Percentiles rank a stretch among this genome's conserved stretches.
These are phyloP conservation scores for Passer montanus DNA, from an alignment of 2,113 vertebrate genomes.

Conservation along the genomic window DNA sequence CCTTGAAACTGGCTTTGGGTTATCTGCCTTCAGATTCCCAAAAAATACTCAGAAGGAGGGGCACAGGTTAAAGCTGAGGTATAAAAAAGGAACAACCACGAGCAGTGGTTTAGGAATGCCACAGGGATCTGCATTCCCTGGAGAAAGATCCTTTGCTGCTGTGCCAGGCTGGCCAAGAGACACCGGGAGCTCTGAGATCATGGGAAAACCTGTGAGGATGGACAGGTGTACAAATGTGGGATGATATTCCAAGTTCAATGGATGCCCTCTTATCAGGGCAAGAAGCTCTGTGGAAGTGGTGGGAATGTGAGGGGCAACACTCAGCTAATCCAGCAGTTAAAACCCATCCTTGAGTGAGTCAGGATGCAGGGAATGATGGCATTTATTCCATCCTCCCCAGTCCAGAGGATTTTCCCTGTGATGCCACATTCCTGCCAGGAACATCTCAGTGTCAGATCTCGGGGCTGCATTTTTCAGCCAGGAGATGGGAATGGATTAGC, in stretches of 20 bases:
- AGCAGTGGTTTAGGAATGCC: background rate
- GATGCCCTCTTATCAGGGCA: background rate
- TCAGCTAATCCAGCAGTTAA: background rate
- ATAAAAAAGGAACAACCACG: background rate
- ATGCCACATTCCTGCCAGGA: background rate
- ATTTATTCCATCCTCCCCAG: background rate
- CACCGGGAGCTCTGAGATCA: background rate
- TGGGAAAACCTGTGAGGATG: background rate
- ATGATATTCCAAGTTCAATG: background rate
- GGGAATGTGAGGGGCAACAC: background rate
- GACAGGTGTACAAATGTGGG: background rate
- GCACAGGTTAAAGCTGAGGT: background rate
- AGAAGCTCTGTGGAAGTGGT: accelerated
- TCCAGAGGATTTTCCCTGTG: background rate
- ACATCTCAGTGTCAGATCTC: background rate
- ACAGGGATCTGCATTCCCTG: background rate
- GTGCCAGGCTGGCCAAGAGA: background rate
- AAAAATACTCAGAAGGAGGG: background rate
- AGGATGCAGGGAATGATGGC: background rate
- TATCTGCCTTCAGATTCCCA: background rate
- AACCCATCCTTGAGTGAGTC: background rate
- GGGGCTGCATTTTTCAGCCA: slow-evolving; percentile 26
- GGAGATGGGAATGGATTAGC: slow-evolving; percentile 72
- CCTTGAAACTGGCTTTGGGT: background rate
- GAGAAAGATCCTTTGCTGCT: background rate